Percentiles rank a stretch among this genome's conserved stretches.
phyloP scores from a whole-genome alignment of 2,797 vertebrate genomes.

The Picus viridis region DNA sequence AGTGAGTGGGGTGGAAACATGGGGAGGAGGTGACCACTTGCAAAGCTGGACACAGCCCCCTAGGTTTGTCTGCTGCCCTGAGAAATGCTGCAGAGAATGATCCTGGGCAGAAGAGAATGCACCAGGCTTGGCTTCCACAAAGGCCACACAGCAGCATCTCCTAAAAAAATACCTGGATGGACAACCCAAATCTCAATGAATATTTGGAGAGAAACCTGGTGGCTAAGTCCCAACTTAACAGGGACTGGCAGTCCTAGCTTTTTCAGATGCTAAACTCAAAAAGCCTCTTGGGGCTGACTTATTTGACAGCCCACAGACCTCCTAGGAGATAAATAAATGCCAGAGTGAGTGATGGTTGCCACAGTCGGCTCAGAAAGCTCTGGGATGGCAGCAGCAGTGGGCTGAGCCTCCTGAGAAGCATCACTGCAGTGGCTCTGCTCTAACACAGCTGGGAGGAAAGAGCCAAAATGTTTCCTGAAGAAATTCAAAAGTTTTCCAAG shows the following conservation, averaged over 20 bases:
- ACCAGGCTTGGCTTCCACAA: not conserved
- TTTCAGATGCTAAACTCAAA: not conserved
- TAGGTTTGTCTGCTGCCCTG: not conserved
- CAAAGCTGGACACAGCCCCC: not conserved
- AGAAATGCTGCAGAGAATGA: not conserved
- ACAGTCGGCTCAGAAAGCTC: not conserved
- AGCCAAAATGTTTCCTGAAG: not conserved
- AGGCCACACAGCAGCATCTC: not conserved
- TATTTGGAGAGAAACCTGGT: not conserved
- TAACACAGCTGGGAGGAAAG: not conserved
- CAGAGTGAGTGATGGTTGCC: not conserved
- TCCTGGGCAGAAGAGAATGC: not conserved
- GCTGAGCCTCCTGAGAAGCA: not conserved
- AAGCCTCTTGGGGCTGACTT: not conserved
- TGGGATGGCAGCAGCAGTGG: not conserved
- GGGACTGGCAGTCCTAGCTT: not conserved
- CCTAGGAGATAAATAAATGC: not conserved
- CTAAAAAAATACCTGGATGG: not conserved
- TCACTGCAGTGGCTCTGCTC: not conserved
- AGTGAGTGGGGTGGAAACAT: fast-evolving
- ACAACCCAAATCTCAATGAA: not conserved
- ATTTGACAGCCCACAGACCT: not conserved
- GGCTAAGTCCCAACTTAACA: not conserved
- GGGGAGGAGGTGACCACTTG: fast-evolving
- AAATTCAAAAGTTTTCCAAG: slow-evolving; percentile 13